These are phyloP conservation scores for Anhinga rufa DNA, from an alignment of 2,113 vertebrate genomes.

Conservation along the genomic window DNA sequence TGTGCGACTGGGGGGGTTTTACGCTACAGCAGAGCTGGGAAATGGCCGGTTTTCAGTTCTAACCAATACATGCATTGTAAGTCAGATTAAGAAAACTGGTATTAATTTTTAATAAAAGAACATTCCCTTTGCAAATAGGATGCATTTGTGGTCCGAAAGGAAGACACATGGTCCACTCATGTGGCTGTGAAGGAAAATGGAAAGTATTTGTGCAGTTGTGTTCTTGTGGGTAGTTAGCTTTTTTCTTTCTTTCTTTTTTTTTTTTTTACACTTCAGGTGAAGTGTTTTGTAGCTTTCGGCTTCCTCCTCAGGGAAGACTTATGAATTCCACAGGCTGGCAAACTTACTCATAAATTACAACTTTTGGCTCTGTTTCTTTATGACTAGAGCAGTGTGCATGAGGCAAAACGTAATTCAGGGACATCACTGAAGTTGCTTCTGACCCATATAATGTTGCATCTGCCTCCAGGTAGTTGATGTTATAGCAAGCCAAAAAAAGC, in stretches of 20 bases:
- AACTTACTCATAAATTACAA: background rate
- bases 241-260: background rate
- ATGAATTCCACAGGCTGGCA: slow-evolving; percentile 17
- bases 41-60: background rate
- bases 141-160: background rate
- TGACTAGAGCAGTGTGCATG: background rate
- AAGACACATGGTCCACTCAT: background rate
- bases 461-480: background rate
- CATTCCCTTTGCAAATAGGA: background rate
- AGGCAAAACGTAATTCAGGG: background rate
- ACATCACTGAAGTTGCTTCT: background rate
- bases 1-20: background rate
- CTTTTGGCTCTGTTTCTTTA: background rate
- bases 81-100: background rate
- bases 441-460: background rate
- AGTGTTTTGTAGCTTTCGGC: background rate
- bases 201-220: background rate
- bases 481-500: background rate
- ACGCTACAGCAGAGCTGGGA: background rate
- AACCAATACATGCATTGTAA: background rate
- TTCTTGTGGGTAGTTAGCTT: background rate
- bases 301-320: background rate
- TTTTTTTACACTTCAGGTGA: background rate
- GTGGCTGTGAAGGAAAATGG: background rate
- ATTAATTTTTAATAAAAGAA: background rate